Conservation (phyloP, 1,140 invertebrate genomes). For the Phymorhynchus buccinoides region DNA sequence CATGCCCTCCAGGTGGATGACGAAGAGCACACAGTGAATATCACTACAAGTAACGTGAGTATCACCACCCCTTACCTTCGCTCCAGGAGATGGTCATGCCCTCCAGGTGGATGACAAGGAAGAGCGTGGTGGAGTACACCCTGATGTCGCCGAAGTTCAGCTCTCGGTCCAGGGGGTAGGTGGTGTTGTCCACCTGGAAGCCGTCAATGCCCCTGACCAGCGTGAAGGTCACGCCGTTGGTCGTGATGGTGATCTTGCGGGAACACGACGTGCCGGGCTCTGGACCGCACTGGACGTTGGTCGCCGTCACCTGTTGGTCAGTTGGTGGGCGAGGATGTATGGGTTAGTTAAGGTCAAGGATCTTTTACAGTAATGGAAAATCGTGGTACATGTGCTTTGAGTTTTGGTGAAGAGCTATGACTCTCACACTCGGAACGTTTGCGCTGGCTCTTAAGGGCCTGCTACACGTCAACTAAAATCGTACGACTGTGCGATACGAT, state of each 20-base stretch:
- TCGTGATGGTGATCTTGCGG: conserved; percentile 82
- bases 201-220: conserved; percentile 38
- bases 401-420: too few relatives aligned
- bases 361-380: too few relatives aligned
- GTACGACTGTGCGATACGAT: too few relatives aligned
- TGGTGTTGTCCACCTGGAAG: conserved; percentile 15
- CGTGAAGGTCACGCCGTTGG: conserved; percentile 64
- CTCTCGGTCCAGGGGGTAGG: background rate
- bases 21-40: too few relatives aligned
- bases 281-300: conserved; percentile 88
- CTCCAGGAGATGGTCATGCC: conserved; percentile 21
- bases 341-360: too few relatives aligned
- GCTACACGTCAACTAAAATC: too few relatives aligned
- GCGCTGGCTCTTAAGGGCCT: too few relatives aligned
- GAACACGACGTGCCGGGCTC: conserved; percentile 87
- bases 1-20: too few relatives aligned
- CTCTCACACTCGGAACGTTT: too few relatives aligned
- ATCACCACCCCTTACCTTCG: background rate
- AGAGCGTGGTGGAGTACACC: conserved; percentile 1
- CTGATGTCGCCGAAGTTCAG: background rate
- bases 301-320: conserved; percentile 45
- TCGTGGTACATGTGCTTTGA: too few relatives aligned
- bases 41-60: too few relatives aligned
- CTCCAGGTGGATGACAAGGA: background rate
- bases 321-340: background rate